Base-by-base conservation (phyloP, 1,140 invertebrate species). In the Drosophila repletoides region DNA sequence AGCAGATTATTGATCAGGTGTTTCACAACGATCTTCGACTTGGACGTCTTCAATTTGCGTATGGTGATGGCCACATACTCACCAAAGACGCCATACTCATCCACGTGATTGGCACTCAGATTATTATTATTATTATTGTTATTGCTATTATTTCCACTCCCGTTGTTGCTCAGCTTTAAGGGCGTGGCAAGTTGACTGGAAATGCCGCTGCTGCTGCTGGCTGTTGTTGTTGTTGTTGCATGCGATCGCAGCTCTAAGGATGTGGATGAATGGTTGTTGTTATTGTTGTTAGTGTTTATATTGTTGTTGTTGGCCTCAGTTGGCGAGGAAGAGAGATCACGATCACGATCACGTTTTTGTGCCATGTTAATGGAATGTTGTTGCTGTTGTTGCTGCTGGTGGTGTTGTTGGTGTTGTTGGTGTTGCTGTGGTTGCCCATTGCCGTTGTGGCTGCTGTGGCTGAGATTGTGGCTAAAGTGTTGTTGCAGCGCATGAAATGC, bases 61-160 rank as follows among this genome's bases (percentile, higher is more conserved):
- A 89, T 89, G 55, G 88, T 89, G 29, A 89, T 88, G 51, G 88
- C 88, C 51, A 89, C 88, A 38, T 89, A 89, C 28, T 89, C 88
- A 19, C 88, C 88, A 43, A 89, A 89, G 17, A 89, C 84, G 0
- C 84, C 88, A 41, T 89, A 89, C 36, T 89, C 88, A 61, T 89
- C 88, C 51, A 74, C 81, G 45, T 88, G 80, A 31, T 52, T 67
- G 53, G 66, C 45, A 46, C 65, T 75, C 2, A 1, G 12, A n/a
- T 21, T 46, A 15, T 9, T 43, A 19, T 43, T 43, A n/a, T 6
- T 21, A 29, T 34, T 31, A n/a, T 9, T 14, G 49, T 17, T 22
- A 19, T 6, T 40, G 49, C 5, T 40, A 24, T 10, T 31, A 10
- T 41, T 52, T 34, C 9, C n/a, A 38, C 3, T 60, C 15, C 1